Evolutionary conservation across 2,113 vertebrate species (phyloP).

Genomic region (Micronycteris hirsuta): DNA sequence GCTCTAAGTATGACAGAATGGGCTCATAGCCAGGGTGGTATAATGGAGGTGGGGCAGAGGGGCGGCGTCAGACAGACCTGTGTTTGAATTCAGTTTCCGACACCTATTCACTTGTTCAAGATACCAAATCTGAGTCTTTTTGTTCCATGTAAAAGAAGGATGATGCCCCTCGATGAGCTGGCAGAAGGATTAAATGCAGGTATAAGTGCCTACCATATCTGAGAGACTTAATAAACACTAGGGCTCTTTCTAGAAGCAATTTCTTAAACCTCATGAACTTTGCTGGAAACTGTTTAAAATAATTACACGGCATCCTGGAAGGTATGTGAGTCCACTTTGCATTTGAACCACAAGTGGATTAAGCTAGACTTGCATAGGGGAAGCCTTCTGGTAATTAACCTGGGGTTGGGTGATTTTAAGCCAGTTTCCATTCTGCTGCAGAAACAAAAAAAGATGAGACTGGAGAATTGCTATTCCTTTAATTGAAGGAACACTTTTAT

Average conservation of each 20-base stretch:
- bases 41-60: background rate
- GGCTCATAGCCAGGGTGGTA: background rate
- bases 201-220: background rate
- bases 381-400: constrained; percentile 44
- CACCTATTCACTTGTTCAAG: background rate
- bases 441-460: constrained; percentile 58
- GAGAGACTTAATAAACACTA: background rate
- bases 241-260: constrained; percentile 17
- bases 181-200: background rate
- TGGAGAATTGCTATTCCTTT: constrained; percentile 65
- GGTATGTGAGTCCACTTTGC: constrained; percentile 18
- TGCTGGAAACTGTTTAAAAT: constrained; percentile 41
- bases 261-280: constrained; percentile 28
- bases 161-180: background rate
- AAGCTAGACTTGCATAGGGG: constrained; percentile 9
- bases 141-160: background rate
- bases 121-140: background rate
- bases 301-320: constrained; percentile 18
- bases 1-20: background rate
- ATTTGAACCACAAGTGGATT: constrained; percentile 37
- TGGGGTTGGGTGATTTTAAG: constrained; percentile 42
- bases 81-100: constrained; percentile 26
- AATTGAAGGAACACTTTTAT: constrained; percentile 70
- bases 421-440: constrained; percentile 33
- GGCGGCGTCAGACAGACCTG: background rate